phyloP scores from a whole-genome alignment of 1,140 invertebrate genomes.

The Drosophila navojoa region DNA sequence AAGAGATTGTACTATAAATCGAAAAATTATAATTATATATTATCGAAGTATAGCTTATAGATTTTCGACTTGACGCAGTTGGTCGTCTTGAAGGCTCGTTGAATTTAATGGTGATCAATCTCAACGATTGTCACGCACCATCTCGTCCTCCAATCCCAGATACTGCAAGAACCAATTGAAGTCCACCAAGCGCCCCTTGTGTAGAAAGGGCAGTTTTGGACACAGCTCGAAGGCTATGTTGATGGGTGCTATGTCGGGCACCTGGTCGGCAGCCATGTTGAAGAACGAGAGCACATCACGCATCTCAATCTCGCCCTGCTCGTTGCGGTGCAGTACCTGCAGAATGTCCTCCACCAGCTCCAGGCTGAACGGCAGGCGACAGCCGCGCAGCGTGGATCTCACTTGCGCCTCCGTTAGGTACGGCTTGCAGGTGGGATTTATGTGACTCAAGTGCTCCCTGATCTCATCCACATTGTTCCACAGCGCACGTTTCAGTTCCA shows the following conservation, averaged over 20 bases:
- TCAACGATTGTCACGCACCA: conserved; percentile 59
- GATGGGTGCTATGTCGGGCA: conserved; percentile 74
- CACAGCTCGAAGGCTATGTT: conserved; percentile 81
- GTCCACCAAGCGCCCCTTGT: conserved; percentile 75
- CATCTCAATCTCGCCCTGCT: conserved; percentile 86
- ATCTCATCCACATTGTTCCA: conserved; percentile 89
- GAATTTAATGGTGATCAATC: conserved; percentile 17
- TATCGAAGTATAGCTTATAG: background rate
- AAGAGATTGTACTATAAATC: background rate
- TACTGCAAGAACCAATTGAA: conserved; percentile 72
- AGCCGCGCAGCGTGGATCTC: conserved; percentile 87
- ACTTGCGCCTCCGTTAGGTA: conserved; percentile 85
- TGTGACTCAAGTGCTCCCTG: conserved; percentile 87
- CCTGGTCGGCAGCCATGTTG: conserved; percentile 64
- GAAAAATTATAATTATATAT: background rate
- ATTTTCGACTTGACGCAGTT: background rate
- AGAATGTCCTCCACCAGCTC: conserved; percentile 89
- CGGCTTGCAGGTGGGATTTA: conserved; percentile 86
- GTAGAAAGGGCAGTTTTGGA: conserved; percentile 74
- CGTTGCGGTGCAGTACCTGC: conserved; percentile 86
- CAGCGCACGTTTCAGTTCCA: conserved; percentile 87
- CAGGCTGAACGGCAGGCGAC: conserved; percentile 87
- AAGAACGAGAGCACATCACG: conserved; percentile 79
- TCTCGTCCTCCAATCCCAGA: conserved; percentile 72
- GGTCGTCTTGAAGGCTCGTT: background rate